phyloP scores from a whole-genome alignment of 2,113 vertebrate genomes.

The Patagioenas fasciata region DNA sequence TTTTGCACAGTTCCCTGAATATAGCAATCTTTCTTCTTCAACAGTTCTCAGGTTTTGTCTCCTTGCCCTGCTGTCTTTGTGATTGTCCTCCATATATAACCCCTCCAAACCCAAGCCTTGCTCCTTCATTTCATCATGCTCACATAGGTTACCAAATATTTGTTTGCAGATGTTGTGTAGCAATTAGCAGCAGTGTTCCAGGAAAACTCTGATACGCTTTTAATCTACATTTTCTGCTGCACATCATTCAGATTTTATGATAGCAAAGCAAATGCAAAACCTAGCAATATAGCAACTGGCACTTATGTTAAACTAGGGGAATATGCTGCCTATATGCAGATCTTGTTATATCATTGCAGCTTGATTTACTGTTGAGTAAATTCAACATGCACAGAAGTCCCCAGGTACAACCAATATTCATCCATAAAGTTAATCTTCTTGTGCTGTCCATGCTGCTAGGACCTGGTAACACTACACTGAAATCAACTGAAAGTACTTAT shows the following conservation, averaged over 20 bases:
- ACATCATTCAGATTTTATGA: neutral
- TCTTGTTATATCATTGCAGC: neutral
- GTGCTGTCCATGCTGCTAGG: neutral
- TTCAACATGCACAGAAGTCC: neutral
- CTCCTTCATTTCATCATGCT: neutral
- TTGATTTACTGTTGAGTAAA: neutral
- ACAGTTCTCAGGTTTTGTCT: neutral
- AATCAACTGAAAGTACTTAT: neutral
- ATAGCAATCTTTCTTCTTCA: neutral
- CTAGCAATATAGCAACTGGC: neutral
- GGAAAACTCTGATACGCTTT: neutral
- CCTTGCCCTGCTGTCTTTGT: neutral
- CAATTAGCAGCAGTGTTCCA: neutral
- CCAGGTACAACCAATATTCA: neutral
- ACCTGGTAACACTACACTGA: neutral
- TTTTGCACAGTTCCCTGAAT: neutral
- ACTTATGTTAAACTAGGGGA: neutral
- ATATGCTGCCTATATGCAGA: neutral
- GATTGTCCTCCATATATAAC: neutral
- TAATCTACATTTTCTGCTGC: neutral
- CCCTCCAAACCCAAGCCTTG: neutral
- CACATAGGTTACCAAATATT: neutral
- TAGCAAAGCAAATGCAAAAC: neutral
- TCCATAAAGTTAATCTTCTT: neutral
- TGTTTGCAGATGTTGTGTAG: neutral